phyloP scores from a whole-genome alignment of 1,140 invertebrate species.

The Diprion similis region DNA sequence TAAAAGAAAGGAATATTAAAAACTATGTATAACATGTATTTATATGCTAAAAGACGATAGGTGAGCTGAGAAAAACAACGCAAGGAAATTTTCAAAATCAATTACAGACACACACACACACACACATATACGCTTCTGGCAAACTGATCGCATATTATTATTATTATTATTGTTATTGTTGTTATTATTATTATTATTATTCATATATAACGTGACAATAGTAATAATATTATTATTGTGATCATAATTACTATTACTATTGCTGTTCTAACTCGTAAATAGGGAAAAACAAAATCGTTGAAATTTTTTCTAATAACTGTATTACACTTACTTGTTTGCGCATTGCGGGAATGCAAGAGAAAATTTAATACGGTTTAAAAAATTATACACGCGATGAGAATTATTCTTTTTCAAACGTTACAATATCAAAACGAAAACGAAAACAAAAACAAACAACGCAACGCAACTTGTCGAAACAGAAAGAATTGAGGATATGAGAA shows the following conservation, averaged over 20 bases:
- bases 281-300: slow-evolving; percentile 34
- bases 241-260: no score
- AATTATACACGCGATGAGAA: no score
- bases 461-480: background rate
- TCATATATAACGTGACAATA: no score
- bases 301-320: slow-evolving; percentile 45
- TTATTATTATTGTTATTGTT: background rate
- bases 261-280: slow-evolving; percentile 45
- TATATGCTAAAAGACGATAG: no score
- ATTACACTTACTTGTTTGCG: slow-evolving; percentile 26
- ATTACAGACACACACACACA: no score
- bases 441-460: background rate
- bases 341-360: slow-evolving; percentile 9
- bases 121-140: slow-evolving; percentile 43
- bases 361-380: no score
- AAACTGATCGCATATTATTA: slow-evolving; percentile 14
- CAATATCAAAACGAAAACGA: background rate
- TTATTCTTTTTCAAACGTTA: background rate
- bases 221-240: no score
- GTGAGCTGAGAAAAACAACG: no score
- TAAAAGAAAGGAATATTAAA: no score
- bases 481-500: background rate
- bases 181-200: background rate
- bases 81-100: slow-evolving; percentile 31
- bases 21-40: background rate